phyloP scores from a whole-genome alignment of 2,113 vertebrate genomes.

The Menidia beryllina region DNA sequence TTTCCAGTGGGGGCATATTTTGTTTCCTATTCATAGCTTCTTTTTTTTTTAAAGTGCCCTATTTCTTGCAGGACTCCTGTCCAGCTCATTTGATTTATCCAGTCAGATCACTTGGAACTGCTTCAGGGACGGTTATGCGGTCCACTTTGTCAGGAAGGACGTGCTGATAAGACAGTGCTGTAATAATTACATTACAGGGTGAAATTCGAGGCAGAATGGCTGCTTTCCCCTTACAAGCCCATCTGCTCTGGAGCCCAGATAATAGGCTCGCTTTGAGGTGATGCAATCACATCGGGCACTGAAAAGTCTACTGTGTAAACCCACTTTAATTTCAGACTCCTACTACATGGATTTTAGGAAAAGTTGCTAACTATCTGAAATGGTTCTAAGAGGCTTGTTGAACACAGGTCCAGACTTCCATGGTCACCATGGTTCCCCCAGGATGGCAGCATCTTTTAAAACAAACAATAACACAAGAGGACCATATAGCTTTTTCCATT shows the following conservation, averaged over 20 bases:
- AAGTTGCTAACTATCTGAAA: no score
- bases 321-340: no score
- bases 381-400: no score
- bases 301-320: conserved; percentile 29
- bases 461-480: no score
- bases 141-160: background rate
- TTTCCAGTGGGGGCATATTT: no score
- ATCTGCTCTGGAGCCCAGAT: conserved; percentile 35
- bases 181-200: conserved; percentile 45
- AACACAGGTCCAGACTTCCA: no score
- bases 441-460: no score
- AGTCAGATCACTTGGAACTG: conserved; percentile 4
- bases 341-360: no score
- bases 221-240: conserved; percentile 18
- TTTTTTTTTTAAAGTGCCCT: background rate
- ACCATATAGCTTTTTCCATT: no score
- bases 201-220: conserved; percentile 46
- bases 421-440: no score
- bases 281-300: conserved; percentile 49
- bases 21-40: background rate
- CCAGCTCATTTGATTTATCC: background rate
- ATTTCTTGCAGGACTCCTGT: background rate
- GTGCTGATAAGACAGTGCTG: conserved; percentile 18
- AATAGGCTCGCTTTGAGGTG: conserved; percentile 39
- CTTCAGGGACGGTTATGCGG: conserved; percentile 28